Evolutionary conservation across 64 coral and sea anemone species (phyloP), one percentile per base, ranked within the genome.

Genomic region (Dendrophyllia cribrosa): DNA sequence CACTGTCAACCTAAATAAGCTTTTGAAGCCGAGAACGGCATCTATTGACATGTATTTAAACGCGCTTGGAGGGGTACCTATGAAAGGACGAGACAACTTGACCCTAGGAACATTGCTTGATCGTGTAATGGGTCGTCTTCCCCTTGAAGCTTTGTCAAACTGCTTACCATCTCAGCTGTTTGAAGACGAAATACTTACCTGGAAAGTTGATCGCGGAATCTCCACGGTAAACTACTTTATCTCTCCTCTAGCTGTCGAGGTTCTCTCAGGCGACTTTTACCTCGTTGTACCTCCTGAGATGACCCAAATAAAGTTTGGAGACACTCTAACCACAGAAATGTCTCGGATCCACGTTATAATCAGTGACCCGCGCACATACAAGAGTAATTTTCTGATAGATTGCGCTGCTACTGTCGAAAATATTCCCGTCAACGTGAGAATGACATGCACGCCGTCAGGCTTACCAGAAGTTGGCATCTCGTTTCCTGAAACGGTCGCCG

Each of bases 1-100:
- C 17, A 58, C 77, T 58, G 24, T 80, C 24, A 14, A 58, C 53
- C 10, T 80, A 9, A 80, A 20, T 12, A 17, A 50, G 23, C 21
- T 53, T 43, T 58, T 80, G 77, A 80, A 58, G 51, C 50, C 50
- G 9, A 80, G 53, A 59, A 4, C 56, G 10, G 46, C 77, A 59
- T 80, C 77, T 8, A 51, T 80, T 59, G 77, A 80, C 51, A 80
- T 80, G 77, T 80, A 80, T 50, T 80, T 80, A 20, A 80, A 80
- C 56, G 77, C 52, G 14, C 77, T 80, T 80, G 52, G 77, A 78
- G 75, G 53, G 16, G 52, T 80, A 50, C 26, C 77, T 53, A 15
- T 26, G 26, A 49, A 80, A 19, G 13, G 7, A 14, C 77, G 77
- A 47, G 23, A 80, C 77, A 80, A 80, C 19, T 11, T 80, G 51